A percentile compares a stretch with the other conserved stretches of the same genome.
These are phyloP conservation scores for Vicugna pacos DNA, from an alignment of 2,113 vertebrate species.

Conservation along the genomic window DNA sequence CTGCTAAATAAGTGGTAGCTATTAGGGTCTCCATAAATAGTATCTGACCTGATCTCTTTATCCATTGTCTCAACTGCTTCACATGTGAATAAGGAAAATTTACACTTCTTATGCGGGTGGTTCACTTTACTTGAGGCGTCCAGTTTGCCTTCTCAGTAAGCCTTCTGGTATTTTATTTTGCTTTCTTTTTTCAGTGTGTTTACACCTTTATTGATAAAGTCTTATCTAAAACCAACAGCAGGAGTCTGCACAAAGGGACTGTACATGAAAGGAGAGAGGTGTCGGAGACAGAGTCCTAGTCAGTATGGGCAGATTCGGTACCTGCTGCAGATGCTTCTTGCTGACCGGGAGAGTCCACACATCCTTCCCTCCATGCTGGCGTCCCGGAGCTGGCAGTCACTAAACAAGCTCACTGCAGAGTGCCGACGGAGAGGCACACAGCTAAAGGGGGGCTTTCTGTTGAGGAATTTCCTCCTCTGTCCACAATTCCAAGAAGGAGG, in stretches of 20 bases:
- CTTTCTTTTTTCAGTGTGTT: constrained; percentile 40
- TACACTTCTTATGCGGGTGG: background rate
- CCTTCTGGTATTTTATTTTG: background rate
- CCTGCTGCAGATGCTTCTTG: background rate
- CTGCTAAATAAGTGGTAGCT: background rate
- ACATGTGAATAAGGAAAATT: background rate
- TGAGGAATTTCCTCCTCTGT: constrained; percentile 71
- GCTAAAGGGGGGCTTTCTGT: constrained; percentile 67
- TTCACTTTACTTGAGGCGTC: background rate
- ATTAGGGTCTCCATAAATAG: background rate
- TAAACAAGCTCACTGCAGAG: constrained; percentile 60
- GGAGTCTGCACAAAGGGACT: background rate
- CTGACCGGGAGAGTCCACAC: background rate
- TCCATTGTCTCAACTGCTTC: background rate
- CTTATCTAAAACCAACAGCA: constrained; percentile 38
- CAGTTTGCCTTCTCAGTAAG: constrained; percentile 41
- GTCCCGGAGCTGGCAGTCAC: background rate
- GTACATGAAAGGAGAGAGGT: constrained; percentile 33
- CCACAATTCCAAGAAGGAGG: constrained; percentile 56
- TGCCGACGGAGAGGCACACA: constrained; percentile 61
- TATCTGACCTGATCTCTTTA: background rate
- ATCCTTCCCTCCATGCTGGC: constrained; percentile 26
- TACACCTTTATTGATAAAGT: background rate
- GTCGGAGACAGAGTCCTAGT: background rate
- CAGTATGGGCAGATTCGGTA: background rate